Percentiles rank a stretch among this genome's conserved stretches.
Conservation (phyloP, 2,797 vertebrate species). For the Phalanger gymnotis region DNA sequence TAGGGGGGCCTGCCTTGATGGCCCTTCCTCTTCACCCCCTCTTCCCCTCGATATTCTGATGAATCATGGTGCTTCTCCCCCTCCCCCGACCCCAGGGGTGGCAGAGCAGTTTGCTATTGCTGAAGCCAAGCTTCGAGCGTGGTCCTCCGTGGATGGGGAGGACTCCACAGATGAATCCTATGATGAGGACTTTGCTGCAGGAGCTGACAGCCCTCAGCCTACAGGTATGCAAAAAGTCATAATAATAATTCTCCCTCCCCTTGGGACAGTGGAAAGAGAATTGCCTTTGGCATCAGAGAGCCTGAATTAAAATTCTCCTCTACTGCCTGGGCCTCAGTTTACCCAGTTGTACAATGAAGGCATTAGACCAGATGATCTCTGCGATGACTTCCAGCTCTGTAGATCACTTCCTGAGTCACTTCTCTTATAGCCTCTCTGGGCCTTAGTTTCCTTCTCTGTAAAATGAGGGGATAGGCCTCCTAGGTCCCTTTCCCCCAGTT, state of each 20-base stretch:
- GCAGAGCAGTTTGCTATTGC: slow-evolving; percentile 98
- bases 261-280: neutral
- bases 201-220: slow-evolving; percentile 86
- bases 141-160: slow-evolving; percentile 97
- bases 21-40: no score
- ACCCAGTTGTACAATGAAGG: neutral
- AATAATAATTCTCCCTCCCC: no score
- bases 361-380: neutral
- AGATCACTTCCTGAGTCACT: neutral
- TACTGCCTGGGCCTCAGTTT: neutral
- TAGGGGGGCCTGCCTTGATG: no score
- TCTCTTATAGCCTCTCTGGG: neutral
- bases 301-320: neutral
- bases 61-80: neutral
- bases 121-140: slow-evolving; percentile 97
- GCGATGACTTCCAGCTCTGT: neutral
- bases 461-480: neutral
- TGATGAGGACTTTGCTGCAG: slow-evolving; percentile 92
- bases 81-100: slow-evolving; percentile 85
- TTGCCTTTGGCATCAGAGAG: neutral
- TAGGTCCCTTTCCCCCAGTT: neutral
- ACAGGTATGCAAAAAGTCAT: slow-evolving; percentile 81
- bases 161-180: slow-evolving; percentile 98
- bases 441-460: neutral
- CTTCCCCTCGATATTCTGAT: no score